Percentiles rank a stretch among this genome's conserved stretches.
These are phyloP conservation scores for Aythya baeri DNA, from an alignment of 2,113 vertebrate species.

Conservation along the genomic window DNA sequence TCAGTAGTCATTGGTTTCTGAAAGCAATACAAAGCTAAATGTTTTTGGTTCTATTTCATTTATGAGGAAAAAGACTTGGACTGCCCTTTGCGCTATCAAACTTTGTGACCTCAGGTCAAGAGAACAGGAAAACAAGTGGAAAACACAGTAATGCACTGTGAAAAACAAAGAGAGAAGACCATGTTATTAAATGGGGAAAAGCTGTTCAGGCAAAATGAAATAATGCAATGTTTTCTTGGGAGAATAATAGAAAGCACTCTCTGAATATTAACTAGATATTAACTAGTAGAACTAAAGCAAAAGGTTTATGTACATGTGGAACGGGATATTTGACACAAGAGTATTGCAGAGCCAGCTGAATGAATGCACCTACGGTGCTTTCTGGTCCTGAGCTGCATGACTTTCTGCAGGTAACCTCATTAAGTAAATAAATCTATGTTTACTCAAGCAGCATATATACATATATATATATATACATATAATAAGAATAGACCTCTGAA, in stretches of 20 bases:
- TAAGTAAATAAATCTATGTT: slow-evolving; percentile 23
- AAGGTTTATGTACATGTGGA: neutral
- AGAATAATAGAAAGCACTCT: neutral
- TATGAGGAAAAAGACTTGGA: slow-evolving; percentile 16
- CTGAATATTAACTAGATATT: neutral
- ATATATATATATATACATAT: neutral
- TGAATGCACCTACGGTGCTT: neutral
- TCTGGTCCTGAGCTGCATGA: neutral
- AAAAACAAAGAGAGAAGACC: neutral
- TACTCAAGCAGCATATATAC: neutral
- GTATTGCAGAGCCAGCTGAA: neutral
- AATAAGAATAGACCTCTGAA: neutral
- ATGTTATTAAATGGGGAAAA: neutral
- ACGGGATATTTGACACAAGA: neutral
- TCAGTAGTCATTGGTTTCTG: neutral
- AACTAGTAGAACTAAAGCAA: neutral
- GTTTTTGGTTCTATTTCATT: slow-evolving; percentile 23
- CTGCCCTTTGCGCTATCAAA: slow-evolving; percentile 11
- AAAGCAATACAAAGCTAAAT: neutral
- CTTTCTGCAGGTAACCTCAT: neutral
- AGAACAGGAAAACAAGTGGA: neutral
- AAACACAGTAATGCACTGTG: slow-evolving; percentile 11
- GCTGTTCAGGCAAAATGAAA: neutral
- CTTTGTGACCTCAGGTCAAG: neutral
- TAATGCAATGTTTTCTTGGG: neutral